These are phyloP conservation scores for Sarcophaga carnaria DNA, from an alignment of 2,888 invertebrate genomes.

Conservation along the genomic window DNA sequence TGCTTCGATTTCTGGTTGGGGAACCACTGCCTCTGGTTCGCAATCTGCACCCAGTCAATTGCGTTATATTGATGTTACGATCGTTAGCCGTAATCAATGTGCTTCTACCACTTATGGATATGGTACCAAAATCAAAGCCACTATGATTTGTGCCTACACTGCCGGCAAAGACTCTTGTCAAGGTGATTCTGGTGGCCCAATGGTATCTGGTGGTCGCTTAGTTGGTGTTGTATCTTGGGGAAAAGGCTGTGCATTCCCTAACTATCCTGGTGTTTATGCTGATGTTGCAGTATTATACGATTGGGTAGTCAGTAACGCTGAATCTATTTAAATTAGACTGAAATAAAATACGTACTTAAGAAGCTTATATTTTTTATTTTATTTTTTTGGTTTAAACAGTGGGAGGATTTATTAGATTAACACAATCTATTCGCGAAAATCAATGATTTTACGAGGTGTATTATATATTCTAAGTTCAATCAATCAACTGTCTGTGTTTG, in stretches of 20 bases:
- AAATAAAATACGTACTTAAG: background rate
- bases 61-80: constrained; percentile 80
- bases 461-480: no score
- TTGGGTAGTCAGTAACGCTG: constrained; percentile 71
- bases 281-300: constrained; percentile 72
- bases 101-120: constrained; percentile 72
- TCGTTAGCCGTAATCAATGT: constrained; percentile 81
- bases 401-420: no score
- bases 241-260: constrained; percentile 75
- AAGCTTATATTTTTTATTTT: background rate
- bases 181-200: constrained; percentile 77
- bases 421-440: no score
- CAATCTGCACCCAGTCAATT: constrained; percentile 66
- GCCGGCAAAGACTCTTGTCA: constrained; percentile 79
- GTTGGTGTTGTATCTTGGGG: constrained; percentile 81
- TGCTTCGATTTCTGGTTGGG: constrained; percentile 72
- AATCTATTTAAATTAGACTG: constrained; percentile 40
- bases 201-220: constrained; percentile 23
- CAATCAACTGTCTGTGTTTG: no score
- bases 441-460: no score
- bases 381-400: background rate
- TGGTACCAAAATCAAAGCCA: background rate
- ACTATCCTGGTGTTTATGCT: constrained; percentile 78
- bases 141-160: constrained; percentile 76
- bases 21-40: constrained; percentile 20